phyloP scores from a whole-genome alignment of 2,113 vertebrate genomes.

The Urocolius indicus region DNA sequence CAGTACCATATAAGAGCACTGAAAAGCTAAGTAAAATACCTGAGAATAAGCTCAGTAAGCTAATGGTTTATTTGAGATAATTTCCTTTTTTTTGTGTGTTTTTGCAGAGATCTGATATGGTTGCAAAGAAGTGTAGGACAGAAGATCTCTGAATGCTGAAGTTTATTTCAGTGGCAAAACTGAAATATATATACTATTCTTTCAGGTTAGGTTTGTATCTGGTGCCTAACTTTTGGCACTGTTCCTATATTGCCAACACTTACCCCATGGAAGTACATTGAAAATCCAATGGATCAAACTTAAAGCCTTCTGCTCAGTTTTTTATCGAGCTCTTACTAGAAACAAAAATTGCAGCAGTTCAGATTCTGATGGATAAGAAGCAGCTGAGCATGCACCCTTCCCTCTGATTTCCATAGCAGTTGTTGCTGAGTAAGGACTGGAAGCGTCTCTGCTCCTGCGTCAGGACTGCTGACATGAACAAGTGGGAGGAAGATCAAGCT shows the following conservation, averaged over 20 bases:
- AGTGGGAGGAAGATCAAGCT: slow-evolving; percentile 27
- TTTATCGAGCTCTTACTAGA: not conserved
- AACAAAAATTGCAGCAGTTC: not conserved
- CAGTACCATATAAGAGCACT: not conserved
- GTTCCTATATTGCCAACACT: not conserved
- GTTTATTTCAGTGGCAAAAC: not conserved
- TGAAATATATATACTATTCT: not conserved
- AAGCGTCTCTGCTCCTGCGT: not conserved
- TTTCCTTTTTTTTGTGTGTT: not conserved
- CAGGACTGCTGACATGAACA: slow-evolving; percentile 35
- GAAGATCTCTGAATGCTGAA: rapidly evolving
- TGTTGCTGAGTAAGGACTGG: slow-evolving; percentile 46
- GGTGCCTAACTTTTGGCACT: not conserved
- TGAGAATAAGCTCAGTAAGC: not conserved
- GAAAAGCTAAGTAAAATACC: not conserved
- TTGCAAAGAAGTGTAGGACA: not conserved
- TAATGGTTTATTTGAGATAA: not conserved
- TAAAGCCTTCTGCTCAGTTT: not conserved
- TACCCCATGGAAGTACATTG: not conserved
- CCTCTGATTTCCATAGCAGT: slow-evolving; percentile 21
- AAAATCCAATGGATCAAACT: not conserved
- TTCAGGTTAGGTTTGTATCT: not conserved
- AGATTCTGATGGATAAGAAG: not conserved
- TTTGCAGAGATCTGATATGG: not conserved
- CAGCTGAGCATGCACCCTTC: not conserved